Evolutionary conservation across 2,888 invertebrate species (phyloP), one percentile per base, ranked within the genome.

Genomic region (Uropetala carovei): DNA sequence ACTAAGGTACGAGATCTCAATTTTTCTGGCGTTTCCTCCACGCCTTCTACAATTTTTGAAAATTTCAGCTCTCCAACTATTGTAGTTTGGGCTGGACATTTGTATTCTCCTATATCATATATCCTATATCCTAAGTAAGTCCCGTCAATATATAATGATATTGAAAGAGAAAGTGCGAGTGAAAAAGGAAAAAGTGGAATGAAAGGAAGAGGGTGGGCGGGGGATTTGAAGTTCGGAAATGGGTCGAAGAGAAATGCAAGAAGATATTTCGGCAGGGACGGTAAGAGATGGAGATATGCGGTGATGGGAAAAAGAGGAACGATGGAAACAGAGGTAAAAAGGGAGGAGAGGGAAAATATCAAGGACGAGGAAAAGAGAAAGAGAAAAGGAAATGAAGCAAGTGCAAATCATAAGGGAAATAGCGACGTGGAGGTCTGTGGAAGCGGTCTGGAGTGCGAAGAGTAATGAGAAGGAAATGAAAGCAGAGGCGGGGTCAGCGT

Each of bases 401-500:
- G 75, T 22, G 75, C 22, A 27, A 75, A 75, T 13, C 75, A 13
- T 27, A 75, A 22, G 75, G 75, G 75, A 75, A 75, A 75, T 75
- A 27, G 75, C 22, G 27, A 27, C 75, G 22, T 13, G 27, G 75
- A 75, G 75, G 43, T 43, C 43, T 43, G 43, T 43, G 43, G 43
- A 75, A 27, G 22, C 68, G 68, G 18, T n/a, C 13, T 27, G 75
- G 11, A 75, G 75, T 75, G 75, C 10, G 27, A 75, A 68, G 75
- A 75, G 75, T 75, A 75, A 75, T 75, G 75, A 75, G 75, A 75
- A 75, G 75, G 75, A 75, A 75, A 75, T 75, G 75, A 75, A 75
- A 27, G 27, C 22, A 75, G 75, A 27, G 75, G 27, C 75, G 75
- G 11, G 75, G 75, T 75, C 75, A 75, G 75, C 68, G 68, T 13